Base-by-base conservation (phyloP, 1,140 invertebrate genomes). In the Aphelenchoides avenae region DNA sequence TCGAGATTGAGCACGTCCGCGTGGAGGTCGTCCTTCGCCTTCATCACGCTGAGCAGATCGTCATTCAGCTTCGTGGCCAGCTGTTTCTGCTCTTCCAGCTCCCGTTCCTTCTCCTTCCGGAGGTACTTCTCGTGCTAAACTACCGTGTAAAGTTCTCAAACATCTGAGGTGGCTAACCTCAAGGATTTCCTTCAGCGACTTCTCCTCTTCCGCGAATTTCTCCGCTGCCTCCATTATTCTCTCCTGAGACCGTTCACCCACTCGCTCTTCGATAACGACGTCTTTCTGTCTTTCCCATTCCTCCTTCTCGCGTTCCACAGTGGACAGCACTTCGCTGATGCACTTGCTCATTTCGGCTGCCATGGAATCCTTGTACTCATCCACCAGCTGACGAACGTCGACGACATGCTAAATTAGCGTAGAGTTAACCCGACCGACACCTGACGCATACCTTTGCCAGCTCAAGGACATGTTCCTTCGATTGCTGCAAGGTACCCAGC, bases 1-100 rank as follows among this genome's bases (percentile, higher is more conserved):
- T 66, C 51, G n/a, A 34, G 24, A 29, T 41, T 33, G 20, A 64
- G 29, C 9, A 62, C 15, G 15, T 66, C 48, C 9, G 34, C 50
- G 15, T 62, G 60, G 6, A 65, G 18, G 5, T 62, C 63, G 27
- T 62, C 51, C 41, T 62, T 62, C 11, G 49, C 60, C 42, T 66
- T 58, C 11, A 66, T 62, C 4, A 61, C 44, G 11, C 36, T 20
- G 37, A 66, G 27, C 18, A 62, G 20, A n/a, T 62, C 49, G 20
- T 66, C 42, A 42, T 61, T 61, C 13, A 66, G 41, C 20, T 57
- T 42, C 5, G 48, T 22, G 11, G 36, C 20, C 26, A 15, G 15
- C 6, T 7, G 18, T 5, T 39, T 53, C 20, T 55, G 24, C 30
- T 65, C 34, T 22, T 65, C 15, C 5, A 52, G 18, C 34, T 64